Percentiles rank a stretch among this genome's conserved stretches.
These are phyloP conservation scores for Gastracanthus pulcherrimus DNA, from an alignment of 2,888 invertebrate species.

Conservation along the genomic window DNA sequence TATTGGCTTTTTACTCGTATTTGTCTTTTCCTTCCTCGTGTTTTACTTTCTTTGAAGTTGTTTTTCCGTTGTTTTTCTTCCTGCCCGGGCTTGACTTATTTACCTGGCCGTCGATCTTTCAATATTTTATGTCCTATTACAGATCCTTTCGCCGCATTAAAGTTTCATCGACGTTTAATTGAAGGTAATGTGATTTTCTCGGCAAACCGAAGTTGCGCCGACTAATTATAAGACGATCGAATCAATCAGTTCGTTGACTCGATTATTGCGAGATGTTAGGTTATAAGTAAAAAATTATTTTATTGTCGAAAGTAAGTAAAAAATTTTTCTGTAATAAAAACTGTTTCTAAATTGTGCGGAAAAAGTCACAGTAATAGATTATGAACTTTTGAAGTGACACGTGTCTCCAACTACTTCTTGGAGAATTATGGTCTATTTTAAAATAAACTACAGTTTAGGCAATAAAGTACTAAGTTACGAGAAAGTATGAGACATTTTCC, in stretches of 20 bases:
- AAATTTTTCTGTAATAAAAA: no score
- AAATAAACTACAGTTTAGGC: slow-evolving; percentile 25
- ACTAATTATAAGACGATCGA: slow-evolving; percentile 12
- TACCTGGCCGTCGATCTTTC: slow-evolving; percentile 29
- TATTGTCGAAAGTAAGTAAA: no score
- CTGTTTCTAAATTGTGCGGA: no score
- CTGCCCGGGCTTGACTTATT: slow-evolving; percentile 1
- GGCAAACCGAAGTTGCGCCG: slow-evolving; percentile 2
- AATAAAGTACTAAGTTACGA: slow-evolving; percentile 39
- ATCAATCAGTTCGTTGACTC: no score
- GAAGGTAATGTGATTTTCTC: slow-evolving; percentile 24
- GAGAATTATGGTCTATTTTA: not conserved
- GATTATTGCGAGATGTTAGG: no score
- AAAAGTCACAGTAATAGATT: no score
- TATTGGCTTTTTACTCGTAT: slow-evolving; percentile 38
- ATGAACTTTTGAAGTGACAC: no score
- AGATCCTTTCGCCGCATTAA: slow-evolving; percentile 33
- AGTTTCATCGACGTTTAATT: slow-evolving; percentile 43
- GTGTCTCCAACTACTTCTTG: not conserved
- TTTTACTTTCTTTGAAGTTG: slow-evolving; percentile 53
- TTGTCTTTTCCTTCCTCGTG: slow-evolving; percentile 43
- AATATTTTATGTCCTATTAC: slow-evolving; percentile 34
- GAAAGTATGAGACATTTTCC: slow-evolving; percentile 45
- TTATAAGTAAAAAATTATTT: no score
- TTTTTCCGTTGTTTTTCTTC: slow-evolving; percentile 9